Percentiles rank a stretch among this genome's conserved stretches.
Evolutionary conservation across 2,797 vertebrate genomes (phyloP).

Genomic region (Neostethus bicornis): DNA sequence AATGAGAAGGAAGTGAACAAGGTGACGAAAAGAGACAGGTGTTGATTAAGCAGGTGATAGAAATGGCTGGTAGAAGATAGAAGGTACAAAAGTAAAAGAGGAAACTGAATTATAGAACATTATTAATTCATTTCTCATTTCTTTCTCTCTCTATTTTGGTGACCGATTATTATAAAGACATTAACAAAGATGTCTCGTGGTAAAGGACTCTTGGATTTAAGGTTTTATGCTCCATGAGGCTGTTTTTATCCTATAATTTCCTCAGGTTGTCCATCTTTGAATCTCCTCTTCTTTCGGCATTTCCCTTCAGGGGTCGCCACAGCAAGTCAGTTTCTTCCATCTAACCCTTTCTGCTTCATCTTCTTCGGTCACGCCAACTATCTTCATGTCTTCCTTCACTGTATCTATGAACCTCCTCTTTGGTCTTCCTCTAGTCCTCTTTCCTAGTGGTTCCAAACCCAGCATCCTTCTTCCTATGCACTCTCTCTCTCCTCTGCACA

Average conservation of each 20-base stretch:
- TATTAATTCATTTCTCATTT: constrained; percentile 5
- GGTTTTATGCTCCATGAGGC: not conserved
- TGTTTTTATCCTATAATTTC: too few relatives aligned
- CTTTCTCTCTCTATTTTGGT: constrained; percentile 2
- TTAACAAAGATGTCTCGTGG: not conserved
- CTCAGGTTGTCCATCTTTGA: not conserved
- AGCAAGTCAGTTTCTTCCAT: too few relatives aligned
- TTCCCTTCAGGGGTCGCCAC: too few relatives aligned
- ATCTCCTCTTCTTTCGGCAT: too few relatives aligned
- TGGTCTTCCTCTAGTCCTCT: too few relatives aligned
- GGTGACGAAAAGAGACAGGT: constrained; percentile 23
- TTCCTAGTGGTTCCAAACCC: too few relatives aligned
- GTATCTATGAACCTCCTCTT: too few relatives aligned
- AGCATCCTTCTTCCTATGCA: too few relatives aligned
- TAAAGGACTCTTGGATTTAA: not conserved
- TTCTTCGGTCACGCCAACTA: too few relatives aligned
- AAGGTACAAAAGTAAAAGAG: constrained; percentile 24
- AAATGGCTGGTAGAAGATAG: constrained; percentile 16
- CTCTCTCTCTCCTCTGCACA: too few relatives aligned
- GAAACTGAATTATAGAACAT: not conserved
- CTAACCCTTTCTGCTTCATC: too few relatives aligned
- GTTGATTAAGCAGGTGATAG: constrained; percentile 29
- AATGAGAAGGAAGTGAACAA: constrained; percentile 18
- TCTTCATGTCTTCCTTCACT: too few relatives aligned
- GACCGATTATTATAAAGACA: not conserved